These are phyloP conservation scores for Galleria mellonella DNA, from an alignment of 1,140 invertebrate genomes.

Conservation along the genomic window DNA sequence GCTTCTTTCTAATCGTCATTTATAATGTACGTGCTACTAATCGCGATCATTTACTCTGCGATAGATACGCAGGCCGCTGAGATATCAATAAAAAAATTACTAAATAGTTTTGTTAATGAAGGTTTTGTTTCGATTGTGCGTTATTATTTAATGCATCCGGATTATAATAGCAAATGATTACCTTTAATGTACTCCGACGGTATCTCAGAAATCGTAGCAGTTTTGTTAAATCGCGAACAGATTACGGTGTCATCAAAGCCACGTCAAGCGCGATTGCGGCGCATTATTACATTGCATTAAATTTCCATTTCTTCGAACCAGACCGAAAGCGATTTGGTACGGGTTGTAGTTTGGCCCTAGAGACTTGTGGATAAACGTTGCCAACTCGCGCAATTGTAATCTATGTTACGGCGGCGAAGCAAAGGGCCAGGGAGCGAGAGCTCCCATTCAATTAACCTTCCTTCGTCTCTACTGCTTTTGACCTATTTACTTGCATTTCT, in stretches of 20 bases:
- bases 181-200: no score
- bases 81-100: no score
- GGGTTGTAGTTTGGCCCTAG: background rate
- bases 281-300: slow-evolving; percentile 32
- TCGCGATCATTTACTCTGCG: no score
- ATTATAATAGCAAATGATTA: no score
- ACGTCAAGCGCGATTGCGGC: slow-evolving; percentile 9
- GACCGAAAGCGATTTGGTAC: slow-evolving; percentile 26
- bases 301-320: slow-evolving; percentile 32
- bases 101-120: no score
- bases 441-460: slow-evolving; percentile 45
- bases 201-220: no score
- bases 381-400: slow-evolving; percentile 16
- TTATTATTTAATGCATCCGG: no score
- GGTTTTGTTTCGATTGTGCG: no score
- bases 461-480: slow-evolving; percentile 16
- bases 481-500: slow-evolving; percentile 19
- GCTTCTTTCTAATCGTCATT: background rate
- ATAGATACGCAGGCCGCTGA: no score
- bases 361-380: slow-evolving; percentile 10
- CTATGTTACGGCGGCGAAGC: slow-evolving; percentile 9
- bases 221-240: slow-evolving; percentile 2
- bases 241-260: slow-evolving; percentile 5
- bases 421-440: slow-evolving; percentile 6
- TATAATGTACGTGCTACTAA: no score